Percentiles rank a stretch among this genome's conserved stretches.
phyloP scores from a whole-genome alignment of 2,113 vertebrate genomes.

The Jaculus jaculus region DNA sequence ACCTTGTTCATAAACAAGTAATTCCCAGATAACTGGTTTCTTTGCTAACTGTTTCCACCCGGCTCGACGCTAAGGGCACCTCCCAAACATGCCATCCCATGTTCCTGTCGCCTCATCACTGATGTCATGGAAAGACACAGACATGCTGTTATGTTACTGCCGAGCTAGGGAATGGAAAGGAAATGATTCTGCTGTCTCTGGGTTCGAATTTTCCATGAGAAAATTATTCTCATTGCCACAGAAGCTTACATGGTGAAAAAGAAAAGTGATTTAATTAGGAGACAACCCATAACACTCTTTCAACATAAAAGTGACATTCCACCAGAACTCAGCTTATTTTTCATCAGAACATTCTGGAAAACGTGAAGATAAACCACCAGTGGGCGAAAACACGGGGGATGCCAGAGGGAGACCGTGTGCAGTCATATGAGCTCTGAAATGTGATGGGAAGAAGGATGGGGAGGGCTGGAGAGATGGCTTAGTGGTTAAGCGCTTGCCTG shows the following conservation, averaged over 20 bases:
- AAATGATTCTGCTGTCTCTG: slow-evolving; percentile 74
- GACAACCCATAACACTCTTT: slow-evolving; percentile 47
- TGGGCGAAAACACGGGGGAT: not conserved
- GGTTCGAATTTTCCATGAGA: slow-evolving; percentile 81
- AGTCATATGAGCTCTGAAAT: not conserved
- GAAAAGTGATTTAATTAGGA: slow-evolving; percentile 72
- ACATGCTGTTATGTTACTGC: slow-evolving; percentile 73
- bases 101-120: slow-evolving; percentile 77
- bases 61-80: slow-evolving; percentile 45
- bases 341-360: slow-evolving; percentile 9
- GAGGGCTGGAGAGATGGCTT: no score
- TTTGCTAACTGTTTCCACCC: slow-evolving; percentile 57
- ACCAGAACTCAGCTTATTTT: not conserved
- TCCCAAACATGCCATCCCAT: slow-evolving; percentile 61
- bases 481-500: no score
- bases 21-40: slow-evolving; percentile 76
- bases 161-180: slow-evolving; percentile 66
- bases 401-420: not conserved
- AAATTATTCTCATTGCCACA: slow-evolving; percentile 69
- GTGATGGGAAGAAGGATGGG: not conserved
- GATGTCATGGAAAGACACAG: slow-evolving; percentile 85
- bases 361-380: not conserved
- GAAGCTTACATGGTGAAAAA: slow-evolving; percentile 56
- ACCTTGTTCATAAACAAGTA: slow-evolving; percentile 77
- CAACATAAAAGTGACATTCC: slow-evolving; percentile 44